Base-by-base conservation (phyloP, 1,140 invertebrate species). In the Cephus cinctus region DNA sequence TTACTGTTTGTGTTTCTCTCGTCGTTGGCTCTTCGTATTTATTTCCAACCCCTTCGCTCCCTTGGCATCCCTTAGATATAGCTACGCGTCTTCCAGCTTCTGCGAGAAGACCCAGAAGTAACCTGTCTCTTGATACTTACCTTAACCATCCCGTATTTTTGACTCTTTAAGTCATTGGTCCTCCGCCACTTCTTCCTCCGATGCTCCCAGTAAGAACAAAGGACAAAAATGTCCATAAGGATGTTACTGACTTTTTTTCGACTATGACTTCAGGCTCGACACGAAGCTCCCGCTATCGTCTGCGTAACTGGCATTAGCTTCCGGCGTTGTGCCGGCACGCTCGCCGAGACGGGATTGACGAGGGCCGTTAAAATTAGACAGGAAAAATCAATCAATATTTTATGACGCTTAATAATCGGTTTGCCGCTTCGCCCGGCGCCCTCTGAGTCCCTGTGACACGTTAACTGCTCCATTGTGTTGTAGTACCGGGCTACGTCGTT, bases 1-100 rank as follows among this genome's bases (percentile, higher is more conserved):
- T 76, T 76, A 75, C 74, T 75, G 73, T 76, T 76, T 76, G 73
- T 75, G 67, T 75, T 76, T 75, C 73, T 75, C 69, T 69, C 36
- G 34, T 36, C 66, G 57, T 62, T 57, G 58, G 44, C 57, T 43
- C 47, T 36, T 50, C 51, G 56, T 67, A 73, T 73, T 66, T 61
- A 57, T 59, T 61, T 50, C 56, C 40, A 38, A n/a, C 35, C 35
- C 35, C 35, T 16, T 15, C 5, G 2, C 35, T 38, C 2, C 16
- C 35, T 20, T 20, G 4, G 25, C 25, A 27, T 8, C 39, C 39
- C n/a, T 9, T 41, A n/a, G n/a, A n/a, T n/a, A n/a, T n/a, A n/a
- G n/a, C n/a, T n/a, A n/a, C n/a, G n/a, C n/a, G n/a, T n/a, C n/a
- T n/a, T n/a, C n/a, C n/a, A n/a, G n/a, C n/a, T n/a, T n/a, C n/a